Conservation (phyloP, 2,888 invertebrate genomes). For the Ischnus inquisitorius region DNA sequence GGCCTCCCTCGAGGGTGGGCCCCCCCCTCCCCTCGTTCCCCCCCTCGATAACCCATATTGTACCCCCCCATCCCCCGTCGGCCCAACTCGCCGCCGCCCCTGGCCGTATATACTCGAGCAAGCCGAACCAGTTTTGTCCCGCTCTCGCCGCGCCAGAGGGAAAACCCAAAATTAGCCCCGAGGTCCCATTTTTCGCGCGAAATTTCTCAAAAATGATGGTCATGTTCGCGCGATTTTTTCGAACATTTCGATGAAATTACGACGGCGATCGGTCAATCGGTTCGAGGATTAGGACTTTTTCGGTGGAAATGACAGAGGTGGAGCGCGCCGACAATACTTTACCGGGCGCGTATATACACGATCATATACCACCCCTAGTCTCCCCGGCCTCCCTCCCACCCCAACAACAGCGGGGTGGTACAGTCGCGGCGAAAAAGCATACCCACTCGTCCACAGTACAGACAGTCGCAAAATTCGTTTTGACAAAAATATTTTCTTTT, state of each 20-base stretch:
- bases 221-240: conserved; percentile 76
- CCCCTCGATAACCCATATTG: conserved; percentile 85
- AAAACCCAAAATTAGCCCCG: conserved; percentile 76
- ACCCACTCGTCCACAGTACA: conserved; percentile 74
- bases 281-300: conserved; percentile 73
- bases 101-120: conserved; percentile 84
- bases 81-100: conserved; percentile 80
- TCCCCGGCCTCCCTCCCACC: conserved; percentile 80
- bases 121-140: conserved; percentile 84
- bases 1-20: conserved; percentile 83
- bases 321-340: conserved; percentile 85
- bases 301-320: conserved; percentile 82
- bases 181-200: conserved; percentile 49
- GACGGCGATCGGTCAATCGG: conserved; percentile 48
- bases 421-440: conserved; percentile 82
- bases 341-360: conserved; percentile 84
- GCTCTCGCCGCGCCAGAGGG: conserved; percentile 79
- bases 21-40: too few relatives aligned
- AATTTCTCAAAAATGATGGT: conserved; percentile 84
- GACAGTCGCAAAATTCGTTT: conserved; percentile 70
- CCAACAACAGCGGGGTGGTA: conserved; percentile 85
- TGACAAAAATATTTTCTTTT: conserved; percentile 1
- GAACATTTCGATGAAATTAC: conserved; percentile 77
- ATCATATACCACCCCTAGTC: conserved; percentile 86
- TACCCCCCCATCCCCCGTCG: conserved; percentile 77